phyloP scores from a whole-genome alignment of 2,797 vertebrate species.

The Sebastes jordani region DNA sequence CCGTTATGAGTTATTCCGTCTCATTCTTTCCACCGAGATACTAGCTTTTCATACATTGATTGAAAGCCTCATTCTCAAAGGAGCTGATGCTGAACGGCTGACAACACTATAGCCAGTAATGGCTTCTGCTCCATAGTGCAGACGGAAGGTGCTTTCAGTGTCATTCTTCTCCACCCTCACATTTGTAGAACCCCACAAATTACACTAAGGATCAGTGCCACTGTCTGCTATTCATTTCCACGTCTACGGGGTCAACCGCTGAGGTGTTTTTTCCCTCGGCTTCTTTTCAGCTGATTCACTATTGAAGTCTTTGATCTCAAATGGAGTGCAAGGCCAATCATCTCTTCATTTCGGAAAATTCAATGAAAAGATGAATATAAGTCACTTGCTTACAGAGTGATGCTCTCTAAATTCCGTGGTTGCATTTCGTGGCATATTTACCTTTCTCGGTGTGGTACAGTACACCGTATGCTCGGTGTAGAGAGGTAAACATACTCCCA shows the following conservation, averaged over 20 bases:
- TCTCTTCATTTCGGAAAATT: conserved; percentile 23
- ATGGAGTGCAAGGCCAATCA: conserved; percentile 28
- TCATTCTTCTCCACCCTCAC: conserved; percentile 48
- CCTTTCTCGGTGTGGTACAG: neutral
- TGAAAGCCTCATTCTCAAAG: conserved; percentile 74
- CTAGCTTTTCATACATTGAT: conserved; percentile 74
- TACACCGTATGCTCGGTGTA: neutral
- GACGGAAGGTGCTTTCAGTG: conserved; percentile 40
- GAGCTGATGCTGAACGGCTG: conserved; percentile 54
- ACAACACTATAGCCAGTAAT: conserved; percentile 59
- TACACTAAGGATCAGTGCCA: conserved; percentile 36
- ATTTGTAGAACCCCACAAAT: conserved; percentile 35
- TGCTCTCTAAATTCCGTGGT: neutral
- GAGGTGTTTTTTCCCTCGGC: neutral
- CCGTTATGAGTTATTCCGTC: conserved; percentile 49
- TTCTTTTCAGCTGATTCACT: conserved; percentile 29
- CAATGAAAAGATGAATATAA: conserved; percentile 21
- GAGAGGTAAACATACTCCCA: conserved; percentile 41
- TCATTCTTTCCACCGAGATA: conserved; percentile 57
- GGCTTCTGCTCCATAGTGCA: conserved; percentile 50
- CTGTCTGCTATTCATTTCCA: conserved; percentile 37
- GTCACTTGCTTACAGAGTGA: neutral
- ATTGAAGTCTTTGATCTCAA: neutral
- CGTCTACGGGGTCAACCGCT: conserved; percentile 20
- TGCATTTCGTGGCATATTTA: neutral